These are phyloP conservation scores for Agonopterix subpropinquella DNA, from an alignment of 2,888 invertebrate species.

Conservation along the genomic window DNA sequence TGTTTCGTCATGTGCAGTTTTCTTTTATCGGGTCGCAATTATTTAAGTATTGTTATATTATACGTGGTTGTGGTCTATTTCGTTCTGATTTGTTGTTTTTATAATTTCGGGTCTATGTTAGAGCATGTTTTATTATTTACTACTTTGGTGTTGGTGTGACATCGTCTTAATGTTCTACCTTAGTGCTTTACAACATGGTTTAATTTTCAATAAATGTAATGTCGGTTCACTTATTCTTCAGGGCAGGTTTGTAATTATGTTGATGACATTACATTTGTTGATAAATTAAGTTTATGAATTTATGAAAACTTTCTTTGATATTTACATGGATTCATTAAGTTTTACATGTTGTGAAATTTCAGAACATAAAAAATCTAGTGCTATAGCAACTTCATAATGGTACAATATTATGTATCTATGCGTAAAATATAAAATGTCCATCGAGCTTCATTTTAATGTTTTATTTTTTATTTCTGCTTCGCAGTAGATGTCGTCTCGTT, in stretches of 20 bases:
- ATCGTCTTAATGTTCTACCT: conserved; percentile 30
- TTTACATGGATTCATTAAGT: too few species aligned
- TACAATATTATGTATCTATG: conserved; percentile 7
- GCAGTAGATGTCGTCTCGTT: conserved; percentile 23
- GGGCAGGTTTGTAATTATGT: conserved; percentile 1
- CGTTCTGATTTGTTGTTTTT: conserved; percentile 16
- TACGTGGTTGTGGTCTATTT: conserved; percentile 24
- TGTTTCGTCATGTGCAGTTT: conserved; percentile 4
- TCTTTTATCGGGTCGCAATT: conserved; percentile 10
- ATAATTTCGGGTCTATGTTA: conserved; percentile 20
- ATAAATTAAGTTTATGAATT: too few species aligned
- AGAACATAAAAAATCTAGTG: too few species aligned
- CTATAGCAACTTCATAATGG: too few species aligned
- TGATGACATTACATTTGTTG: too few species aligned
- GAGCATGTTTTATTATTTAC: conserved; percentile 36
- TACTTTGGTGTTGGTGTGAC: conserved; percentile 69
- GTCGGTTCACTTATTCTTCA: neutral
- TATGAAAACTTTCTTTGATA: too few species aligned
- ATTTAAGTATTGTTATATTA: conserved; percentile 16
- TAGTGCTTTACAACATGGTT: too few species aligned
- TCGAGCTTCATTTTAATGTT: conserved; percentile 1
- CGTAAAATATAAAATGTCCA: conserved; percentile 54
- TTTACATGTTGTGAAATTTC: too few species aligned
- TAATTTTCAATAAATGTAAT: too few species aligned
- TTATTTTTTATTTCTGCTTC: conserved; percentile 38